A percentile compares a stretch with the other conserved stretches of the same genome.
Conservation (phyloP, 2,888 invertebrate species). For the Himalopsyche anomala region DNA sequence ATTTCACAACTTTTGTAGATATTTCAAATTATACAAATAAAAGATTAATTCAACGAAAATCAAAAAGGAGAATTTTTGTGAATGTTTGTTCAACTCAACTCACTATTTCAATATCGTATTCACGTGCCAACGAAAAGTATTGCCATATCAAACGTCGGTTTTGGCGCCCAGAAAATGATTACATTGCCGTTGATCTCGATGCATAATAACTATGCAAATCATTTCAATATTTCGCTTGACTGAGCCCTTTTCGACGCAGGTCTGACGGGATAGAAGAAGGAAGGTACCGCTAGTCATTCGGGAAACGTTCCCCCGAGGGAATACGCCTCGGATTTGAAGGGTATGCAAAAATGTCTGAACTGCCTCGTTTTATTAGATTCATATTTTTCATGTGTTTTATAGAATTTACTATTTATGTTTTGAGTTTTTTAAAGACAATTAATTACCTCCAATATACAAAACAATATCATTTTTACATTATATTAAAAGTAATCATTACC, state of each 20-base stretch:
- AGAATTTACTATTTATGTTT: conserved; percentile 2
- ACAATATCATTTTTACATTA: no score
- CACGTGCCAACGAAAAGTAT: conserved; percentile 21
- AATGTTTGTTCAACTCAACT: conserved; percentile 41
- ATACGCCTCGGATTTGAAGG: not conserved
- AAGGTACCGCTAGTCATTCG: conserved; percentile 29
- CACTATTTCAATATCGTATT: conserved; percentile 51
- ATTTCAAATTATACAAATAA: no score
- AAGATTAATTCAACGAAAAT: no score
- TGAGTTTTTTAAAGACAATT: no score
- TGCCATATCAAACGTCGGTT: conserved; percentile 34
- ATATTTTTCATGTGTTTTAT: conserved; percentile 10
- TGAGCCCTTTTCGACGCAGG: conserved; percentile 60
- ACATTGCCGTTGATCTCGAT: conserved; percentile 61
- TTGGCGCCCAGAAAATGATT: conserved; percentile 51
- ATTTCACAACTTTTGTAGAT: no score
- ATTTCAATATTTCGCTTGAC: conserved; percentile 63
- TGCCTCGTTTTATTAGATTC: conserved; percentile 8
- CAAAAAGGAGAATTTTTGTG: not conserved
- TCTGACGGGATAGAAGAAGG: conserved; percentile 48
- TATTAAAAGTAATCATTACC: no score
- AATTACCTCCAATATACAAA: no score
- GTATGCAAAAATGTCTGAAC: conserved; percentile 5
- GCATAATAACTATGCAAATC: conserved; percentile 66
- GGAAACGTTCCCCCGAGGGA: conserved; percentile 27